Conservation (phyloP, 1,140 invertebrate genomes). For the Drosophila bocqueti region DNA sequence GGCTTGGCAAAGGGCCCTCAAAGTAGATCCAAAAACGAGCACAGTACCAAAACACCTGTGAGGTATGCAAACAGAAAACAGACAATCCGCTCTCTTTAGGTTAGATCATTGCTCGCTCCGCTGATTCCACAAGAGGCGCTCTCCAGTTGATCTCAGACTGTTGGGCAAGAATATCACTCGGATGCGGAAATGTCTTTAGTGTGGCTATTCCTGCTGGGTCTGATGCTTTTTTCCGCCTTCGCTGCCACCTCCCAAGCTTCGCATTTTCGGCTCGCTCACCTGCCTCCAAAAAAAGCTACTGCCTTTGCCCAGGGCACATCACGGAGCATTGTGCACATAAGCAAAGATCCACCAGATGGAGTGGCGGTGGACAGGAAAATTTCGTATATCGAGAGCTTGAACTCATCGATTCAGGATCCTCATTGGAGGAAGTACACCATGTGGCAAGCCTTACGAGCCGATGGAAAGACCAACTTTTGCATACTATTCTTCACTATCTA, state of each 20-base stretch:
- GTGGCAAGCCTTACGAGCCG: constrained; percentile 11
- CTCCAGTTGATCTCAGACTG: constrained; percentile 11
- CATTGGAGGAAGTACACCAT: constrained; percentile 10
- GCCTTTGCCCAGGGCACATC: neutral
- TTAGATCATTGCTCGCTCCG: constrained; percentile 1
- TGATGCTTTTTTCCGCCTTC: neutral
- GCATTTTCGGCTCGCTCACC: no score
- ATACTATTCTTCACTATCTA: constrained; percentile 47
- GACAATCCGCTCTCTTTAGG: neutral
- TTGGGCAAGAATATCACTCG: neutral
- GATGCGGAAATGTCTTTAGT: constrained; percentile 20
- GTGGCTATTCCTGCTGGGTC: constrained; percentile 13
- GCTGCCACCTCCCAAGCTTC: neutral
- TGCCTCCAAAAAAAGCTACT: neutral
- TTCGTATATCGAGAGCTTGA: neutral
- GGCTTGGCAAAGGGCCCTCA: neutral
- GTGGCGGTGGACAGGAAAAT: no score
- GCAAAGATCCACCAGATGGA: neutral
- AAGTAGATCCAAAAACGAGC: neutral
- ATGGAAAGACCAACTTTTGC: constrained; percentile 13
- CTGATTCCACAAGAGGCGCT: neutral
- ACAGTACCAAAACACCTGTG: constrained; percentile 25
- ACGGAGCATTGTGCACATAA: neutral
- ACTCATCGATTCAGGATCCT: neutral
- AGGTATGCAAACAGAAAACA: constrained; percentile 35